Conservation (phyloP, 2,113 vertebrate genomes). For the Symphodus melops region DNA sequence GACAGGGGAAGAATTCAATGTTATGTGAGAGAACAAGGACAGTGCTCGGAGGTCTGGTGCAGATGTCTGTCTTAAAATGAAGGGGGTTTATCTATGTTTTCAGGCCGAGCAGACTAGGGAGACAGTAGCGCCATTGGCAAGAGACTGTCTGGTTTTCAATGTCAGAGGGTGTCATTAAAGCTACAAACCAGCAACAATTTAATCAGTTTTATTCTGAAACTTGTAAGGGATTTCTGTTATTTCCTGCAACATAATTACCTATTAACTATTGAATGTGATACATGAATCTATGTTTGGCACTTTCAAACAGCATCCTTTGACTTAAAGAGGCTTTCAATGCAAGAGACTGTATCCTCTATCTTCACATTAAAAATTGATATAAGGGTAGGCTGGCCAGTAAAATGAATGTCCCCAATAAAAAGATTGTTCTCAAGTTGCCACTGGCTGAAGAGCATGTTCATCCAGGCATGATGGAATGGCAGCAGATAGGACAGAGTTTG, state of each 20-base stretch:
- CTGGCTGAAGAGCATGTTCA: slow-evolving; percentile 25
- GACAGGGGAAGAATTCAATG: slow-evolving; percentile 21
- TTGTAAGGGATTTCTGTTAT: background rate
- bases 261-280: background rate
- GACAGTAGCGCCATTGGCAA: slow-evolving; percentile 28
- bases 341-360: slow-evolving; percentile 17
- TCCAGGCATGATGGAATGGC: slow-evolving; percentile 35
- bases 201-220: background rate
- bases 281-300: slow-evolving; percentile 1
- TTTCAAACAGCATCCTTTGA: slow-evolving; percentile 30
- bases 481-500: slow-evolving; percentile 46
- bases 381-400: slow-evolving; percentile 11
- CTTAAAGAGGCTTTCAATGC: slow-evolving; percentile 57
- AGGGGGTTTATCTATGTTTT: slow-evolving; percentile 23
- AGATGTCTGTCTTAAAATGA: slow-evolving; percentile 30
- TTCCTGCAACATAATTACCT: background rate
- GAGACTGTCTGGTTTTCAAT: slow-evolving; percentile 47
- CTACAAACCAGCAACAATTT: slow-evolving; percentile 21
- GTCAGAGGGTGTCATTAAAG: slow-evolving; percentile 33
- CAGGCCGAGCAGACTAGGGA: slow-evolving; percentile 40
- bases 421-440: slow-evolving; percentile 24
- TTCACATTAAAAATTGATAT: slow-evolving; percentile 52
- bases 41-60: slow-evolving; percentile 15
- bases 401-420: slow-evolving; percentile 19
- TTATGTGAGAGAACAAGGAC: slow-evolving; percentile 47